Conservation (phyloP, 2,888 invertebrate genomes). For the Caenorhabditis parvicauda region DNA sequence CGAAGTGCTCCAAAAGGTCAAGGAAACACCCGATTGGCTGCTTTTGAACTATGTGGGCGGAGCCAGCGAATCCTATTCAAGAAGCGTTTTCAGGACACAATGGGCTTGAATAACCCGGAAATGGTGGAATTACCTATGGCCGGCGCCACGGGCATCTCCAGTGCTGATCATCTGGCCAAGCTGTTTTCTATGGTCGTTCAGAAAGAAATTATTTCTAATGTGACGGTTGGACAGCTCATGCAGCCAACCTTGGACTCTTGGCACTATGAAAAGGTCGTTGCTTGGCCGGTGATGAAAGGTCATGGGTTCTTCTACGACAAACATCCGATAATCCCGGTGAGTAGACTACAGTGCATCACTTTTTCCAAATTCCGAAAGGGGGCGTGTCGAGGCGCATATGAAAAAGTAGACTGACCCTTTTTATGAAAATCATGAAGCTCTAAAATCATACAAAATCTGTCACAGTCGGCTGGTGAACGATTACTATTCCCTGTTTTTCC, state of each 20-base stretch:
- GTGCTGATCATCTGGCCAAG: slow-evolving; percentile 40
- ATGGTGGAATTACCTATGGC: slow-evolving; percentile 43
- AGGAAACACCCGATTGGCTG: slow-evolving; percentile 47
- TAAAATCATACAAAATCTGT: no score
- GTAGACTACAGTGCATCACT: no score
- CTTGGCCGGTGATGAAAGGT: slow-evolving; percentile 58
- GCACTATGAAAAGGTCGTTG: slow-evolving; percentile 52
- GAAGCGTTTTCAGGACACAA: slow-evolving; percentile 32
- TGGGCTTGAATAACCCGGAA: slow-evolving; percentile 48
- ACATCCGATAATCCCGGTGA: slow-evolving; percentile 47
- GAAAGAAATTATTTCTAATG: slow-evolving; percentile 37
- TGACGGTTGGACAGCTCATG: slow-evolving; percentile 33
- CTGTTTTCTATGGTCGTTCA: slow-evolving; percentile 43
- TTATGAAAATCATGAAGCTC: no score
- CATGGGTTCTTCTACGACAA: slow-evolving; percentile 57
- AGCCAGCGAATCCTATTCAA: background rate
- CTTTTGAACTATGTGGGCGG: slow-evolving; percentile 34
- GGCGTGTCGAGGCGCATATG: no score
- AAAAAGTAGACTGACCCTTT: no score
- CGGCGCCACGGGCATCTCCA: slow-evolving; percentile 48
- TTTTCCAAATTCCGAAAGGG: no score
- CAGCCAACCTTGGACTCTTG: slow-evolving; percentile 48
- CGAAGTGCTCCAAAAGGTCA: slow-evolving; percentile 34
- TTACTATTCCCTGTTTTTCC: no score
- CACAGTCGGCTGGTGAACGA: no score